A percentile compares a stretch with the other conserved stretches of the same genome.
Conservation (phyloP, 1,140 invertebrate species). For the Drosophila pectinifera region DNA sequence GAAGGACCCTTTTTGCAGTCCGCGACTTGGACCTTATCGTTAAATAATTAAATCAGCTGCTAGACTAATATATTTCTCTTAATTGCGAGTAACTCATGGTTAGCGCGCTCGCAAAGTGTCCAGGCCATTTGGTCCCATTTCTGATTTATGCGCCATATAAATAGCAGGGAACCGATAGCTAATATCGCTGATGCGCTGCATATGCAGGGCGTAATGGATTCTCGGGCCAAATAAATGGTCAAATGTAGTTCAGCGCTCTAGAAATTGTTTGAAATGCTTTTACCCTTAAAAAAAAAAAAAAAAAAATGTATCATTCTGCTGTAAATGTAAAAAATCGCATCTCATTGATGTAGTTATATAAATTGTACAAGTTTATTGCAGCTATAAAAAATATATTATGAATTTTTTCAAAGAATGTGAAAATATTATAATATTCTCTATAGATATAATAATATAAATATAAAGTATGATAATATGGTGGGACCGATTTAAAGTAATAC, state of each 20-base stretch:
- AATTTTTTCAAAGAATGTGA: no score
- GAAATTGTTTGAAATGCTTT: background rate
- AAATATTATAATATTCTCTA: no score
- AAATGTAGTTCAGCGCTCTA: background rate
- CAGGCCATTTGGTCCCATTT: constrained; percentile 56
- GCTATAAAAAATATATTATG: no score
- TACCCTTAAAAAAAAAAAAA: background rate
- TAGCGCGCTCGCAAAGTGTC: constrained; percentile 53
- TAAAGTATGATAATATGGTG: background rate
- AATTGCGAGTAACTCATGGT: constrained; percentile 73
- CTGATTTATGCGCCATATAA: constrained; percentile 61
- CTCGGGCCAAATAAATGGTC: constrained; percentile 17
- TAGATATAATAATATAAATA: no score
- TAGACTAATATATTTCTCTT: constrained; percentile 84
- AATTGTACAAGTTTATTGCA: background rate
- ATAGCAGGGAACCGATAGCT: constrained; percentile 37
- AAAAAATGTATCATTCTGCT: no score
- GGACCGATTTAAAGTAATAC: no score
- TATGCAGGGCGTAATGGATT: constrained; percentile 40
- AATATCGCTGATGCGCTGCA: constrained; percentile 47
- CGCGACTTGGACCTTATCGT: constrained; percentile 77
- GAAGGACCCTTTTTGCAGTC: constrained; percentile 11
- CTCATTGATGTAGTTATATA: no score
- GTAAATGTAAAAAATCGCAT: no score
- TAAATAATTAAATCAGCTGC: constrained; percentile 84